Conservation (phyloP, 2,797 vertebrate genomes). For the Siniperca scherzeri region DNA sequence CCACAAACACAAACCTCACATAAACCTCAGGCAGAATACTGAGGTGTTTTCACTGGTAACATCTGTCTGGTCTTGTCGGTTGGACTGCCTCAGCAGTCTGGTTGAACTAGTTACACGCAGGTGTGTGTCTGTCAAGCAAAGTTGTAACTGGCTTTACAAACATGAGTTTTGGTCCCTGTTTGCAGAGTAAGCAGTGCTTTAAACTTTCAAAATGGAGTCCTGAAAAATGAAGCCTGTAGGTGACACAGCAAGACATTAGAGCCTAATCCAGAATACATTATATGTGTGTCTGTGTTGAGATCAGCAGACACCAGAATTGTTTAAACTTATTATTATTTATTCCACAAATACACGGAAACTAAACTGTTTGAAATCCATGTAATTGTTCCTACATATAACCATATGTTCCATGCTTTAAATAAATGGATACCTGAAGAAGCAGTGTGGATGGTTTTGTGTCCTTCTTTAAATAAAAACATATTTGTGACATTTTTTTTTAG, state of each 20-base stretch:
- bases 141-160: constrained; percentile 10
- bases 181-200: background rate
- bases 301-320: background rate
- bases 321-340: background rate
- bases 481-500: background rate
- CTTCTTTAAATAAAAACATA: background rate
- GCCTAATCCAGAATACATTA: background rate
- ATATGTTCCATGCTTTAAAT: background rate
- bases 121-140: constrained; percentile 15
- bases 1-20: background rate
- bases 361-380: background rate
- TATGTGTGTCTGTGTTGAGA: background rate
- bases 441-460: background rate
- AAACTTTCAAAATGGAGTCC: constrained; percentile 26
- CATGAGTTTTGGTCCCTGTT: background rate
- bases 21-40: constrained; percentile 25
- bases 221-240: background rate
- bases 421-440: background rate
- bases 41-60: background rate
- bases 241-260: background rate
- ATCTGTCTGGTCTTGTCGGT: constrained; percentile 59
- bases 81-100: constrained; percentile 45
- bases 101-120: constrained; percentile 63
- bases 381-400: background rate
- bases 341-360: background rate